These are phyloP conservation scores for Embiotoca jacksoni DNA, from an alignment of 2,113 vertebrate genomes.

Conservation along the genomic window DNA sequence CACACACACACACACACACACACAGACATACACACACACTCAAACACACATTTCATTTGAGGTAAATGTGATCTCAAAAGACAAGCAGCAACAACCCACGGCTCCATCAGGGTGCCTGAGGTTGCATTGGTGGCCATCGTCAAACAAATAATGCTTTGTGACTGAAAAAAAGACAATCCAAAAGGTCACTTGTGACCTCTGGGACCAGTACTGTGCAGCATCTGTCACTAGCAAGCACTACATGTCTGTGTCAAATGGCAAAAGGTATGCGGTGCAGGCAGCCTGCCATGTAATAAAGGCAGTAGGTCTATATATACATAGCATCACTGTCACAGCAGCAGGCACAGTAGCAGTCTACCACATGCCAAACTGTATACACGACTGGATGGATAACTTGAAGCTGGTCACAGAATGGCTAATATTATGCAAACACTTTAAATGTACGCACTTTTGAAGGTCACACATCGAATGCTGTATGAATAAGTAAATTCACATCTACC, in stretches of 20 bases:
- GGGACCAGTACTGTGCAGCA: constrained; percentile 73
- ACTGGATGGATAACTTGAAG: constrained; percentile 19
- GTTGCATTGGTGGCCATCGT: constrained; percentile 78
- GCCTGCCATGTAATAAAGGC: constrained; percentile 53
- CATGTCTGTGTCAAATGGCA: constrained; percentile 76
- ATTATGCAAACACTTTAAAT: constrained; percentile 14
- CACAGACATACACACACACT: constrained; percentile 7
- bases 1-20: background rate
- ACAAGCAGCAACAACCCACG: constrained; percentile 76
- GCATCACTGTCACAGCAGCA: constrained; percentile 48
- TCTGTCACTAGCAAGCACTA: constrained; percentile 76
- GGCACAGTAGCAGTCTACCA: constrained; percentile 14
- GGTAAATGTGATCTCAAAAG: constrained; percentile 81
- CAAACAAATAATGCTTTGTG: constrained; percentile 76
- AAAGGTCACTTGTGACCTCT: constrained; percentile 83
- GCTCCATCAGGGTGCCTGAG: constrained; percentile 74
- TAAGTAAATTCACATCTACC: constrained; percentile 14
- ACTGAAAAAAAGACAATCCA: constrained; percentile 75
- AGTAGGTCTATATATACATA: constrained; percentile 17
- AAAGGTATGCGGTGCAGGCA: constrained; percentile 67
- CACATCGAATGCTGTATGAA: background rate
- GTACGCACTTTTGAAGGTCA: background rate
- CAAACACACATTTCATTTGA: constrained; percentile 50
- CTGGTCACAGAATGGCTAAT: constrained; percentile 2
- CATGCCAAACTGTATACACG: constrained; percentile 19